These are phyloP conservation scores for Pangasius djambal DNA, from an alignment of 2,797 vertebrate genomes.

Conservation along the genomic window DNA sequence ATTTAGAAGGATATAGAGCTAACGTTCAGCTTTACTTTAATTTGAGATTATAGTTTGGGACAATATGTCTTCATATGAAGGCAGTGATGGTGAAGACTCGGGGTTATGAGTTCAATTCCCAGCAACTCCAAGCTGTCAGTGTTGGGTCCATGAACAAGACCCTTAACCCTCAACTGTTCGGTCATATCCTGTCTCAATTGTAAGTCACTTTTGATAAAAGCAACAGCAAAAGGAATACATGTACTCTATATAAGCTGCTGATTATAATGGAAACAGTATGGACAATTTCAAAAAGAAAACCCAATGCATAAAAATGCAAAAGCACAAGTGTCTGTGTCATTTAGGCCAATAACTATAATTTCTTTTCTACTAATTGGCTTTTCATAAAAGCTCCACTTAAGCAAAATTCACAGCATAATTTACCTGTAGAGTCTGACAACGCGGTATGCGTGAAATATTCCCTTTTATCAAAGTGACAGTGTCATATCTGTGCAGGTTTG, in stretches of 20 bases:
- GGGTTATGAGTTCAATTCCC: not conserved
- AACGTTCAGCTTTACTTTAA: not conserved
- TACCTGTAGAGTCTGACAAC: conserved; percentile 9
- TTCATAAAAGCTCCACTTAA: not conserved
- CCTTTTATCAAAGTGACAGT: conserved; percentile 30
- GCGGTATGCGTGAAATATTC: not conserved
- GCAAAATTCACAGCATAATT: conserved; percentile 9
- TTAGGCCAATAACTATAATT: not conserved
- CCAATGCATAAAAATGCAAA: not conserved
- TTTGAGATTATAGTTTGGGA: not conserved
- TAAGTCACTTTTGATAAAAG: not conserved
- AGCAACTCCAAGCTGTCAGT: not conserved
- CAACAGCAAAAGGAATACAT: not conserved
- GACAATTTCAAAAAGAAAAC: not conserved
- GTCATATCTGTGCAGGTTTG: conserved; percentile 40
- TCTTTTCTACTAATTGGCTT: not conserved
- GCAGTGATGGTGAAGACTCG: not conserved
- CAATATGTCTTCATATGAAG: not conserved
- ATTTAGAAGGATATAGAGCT: not conserved
- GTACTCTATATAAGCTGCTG: not conserved
- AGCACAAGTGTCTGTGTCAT: not conserved
- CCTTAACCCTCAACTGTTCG: not conserved
- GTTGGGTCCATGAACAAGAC: not conserved
- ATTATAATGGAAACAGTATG: not conserved
- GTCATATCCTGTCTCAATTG: not conserved